A percentile compares a stretch with the other conserved stretches of the same genome.
phyloP scores from a whole-genome alignment of 2,888 invertebrate genomes.

The Dinocampus coccinellae region DNA sequence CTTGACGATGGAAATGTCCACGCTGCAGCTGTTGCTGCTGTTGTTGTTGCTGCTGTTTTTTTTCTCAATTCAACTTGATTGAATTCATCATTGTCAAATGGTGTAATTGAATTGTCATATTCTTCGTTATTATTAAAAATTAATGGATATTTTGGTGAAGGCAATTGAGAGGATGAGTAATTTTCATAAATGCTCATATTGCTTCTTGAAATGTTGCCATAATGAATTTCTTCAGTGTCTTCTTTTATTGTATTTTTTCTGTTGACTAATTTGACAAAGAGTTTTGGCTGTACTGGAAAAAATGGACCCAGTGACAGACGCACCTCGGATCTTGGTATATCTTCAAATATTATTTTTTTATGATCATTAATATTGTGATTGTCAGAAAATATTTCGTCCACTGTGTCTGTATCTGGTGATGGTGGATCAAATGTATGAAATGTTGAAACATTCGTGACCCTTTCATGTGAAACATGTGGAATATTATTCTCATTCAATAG shows the following conservation, averaged over 20 bases:
- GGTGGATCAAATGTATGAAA: constrained; percentile 15
- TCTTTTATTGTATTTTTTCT: constrained; percentile 5
- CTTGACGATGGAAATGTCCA: constrained; percentile 40
- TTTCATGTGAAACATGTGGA: background rate
- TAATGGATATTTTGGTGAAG: constrained; percentile 49
- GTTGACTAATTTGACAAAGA: constrained; percentile 37
- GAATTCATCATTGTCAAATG: constrained; percentile 31
- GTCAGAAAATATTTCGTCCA: constrained; percentile 28
- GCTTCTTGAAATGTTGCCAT: background rate
- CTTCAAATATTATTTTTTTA: constrained; percentile 45
- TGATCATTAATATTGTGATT: constrained; percentile 31
- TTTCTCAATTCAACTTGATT: constrained; percentile 45
- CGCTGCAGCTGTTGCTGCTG: too few relatives aligned
- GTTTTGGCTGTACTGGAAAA: constrained; percentile 31
- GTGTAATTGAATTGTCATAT: background rate
- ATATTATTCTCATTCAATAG: background rate
- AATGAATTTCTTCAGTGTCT: background rate
- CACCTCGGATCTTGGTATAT: constrained; percentile 49
- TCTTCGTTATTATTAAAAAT: constrained; percentile 32
- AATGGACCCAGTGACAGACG: constrained; percentile 47
- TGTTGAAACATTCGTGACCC: constrained; percentile 6
- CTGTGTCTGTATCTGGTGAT: constrained; percentile 12
- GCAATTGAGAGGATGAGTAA: constrained; percentile 20
- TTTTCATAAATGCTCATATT: background rate
- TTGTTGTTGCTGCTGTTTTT: too few relatives aligned